Evolutionary conservation across 2,888 invertebrate species (phyloP).

Genomic region (Cepaea hortensis): DNA sequence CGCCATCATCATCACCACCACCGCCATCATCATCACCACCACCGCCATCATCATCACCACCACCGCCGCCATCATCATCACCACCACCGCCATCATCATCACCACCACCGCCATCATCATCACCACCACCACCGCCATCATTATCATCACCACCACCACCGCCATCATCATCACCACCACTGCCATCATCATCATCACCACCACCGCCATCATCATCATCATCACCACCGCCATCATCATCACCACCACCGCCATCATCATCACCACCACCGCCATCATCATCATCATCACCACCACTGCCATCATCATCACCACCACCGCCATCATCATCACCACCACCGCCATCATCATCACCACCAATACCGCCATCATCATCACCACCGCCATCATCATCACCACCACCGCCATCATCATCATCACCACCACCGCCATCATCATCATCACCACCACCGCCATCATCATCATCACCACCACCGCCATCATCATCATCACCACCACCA

Average conservation of each 20-base stretch:
- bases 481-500: background rate
- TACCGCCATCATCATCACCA: background rate
- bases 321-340: background rate
- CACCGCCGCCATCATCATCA: background rate
- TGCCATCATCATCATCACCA: background rate
- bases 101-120: background rate
- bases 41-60: background rate
- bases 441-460: background rate
- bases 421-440: background rate
- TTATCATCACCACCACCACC: background rate
- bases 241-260: too few species aligned
- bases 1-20: too few species aligned
- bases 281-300: background rate
- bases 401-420: background rate
- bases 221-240: background rate
- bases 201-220: background rate
- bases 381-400: background rate
- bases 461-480: too few species aligned
- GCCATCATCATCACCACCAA: background rate
- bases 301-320: background rate
- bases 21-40: background rate
- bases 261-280: too few species aligned
- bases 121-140: too few species aligned
- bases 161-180: background rate
- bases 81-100: background rate